Evolutionary conservation across 2,113 vertebrate species (phyloP).

Genomic region (Picathartes gymnocephalus): DNA sequence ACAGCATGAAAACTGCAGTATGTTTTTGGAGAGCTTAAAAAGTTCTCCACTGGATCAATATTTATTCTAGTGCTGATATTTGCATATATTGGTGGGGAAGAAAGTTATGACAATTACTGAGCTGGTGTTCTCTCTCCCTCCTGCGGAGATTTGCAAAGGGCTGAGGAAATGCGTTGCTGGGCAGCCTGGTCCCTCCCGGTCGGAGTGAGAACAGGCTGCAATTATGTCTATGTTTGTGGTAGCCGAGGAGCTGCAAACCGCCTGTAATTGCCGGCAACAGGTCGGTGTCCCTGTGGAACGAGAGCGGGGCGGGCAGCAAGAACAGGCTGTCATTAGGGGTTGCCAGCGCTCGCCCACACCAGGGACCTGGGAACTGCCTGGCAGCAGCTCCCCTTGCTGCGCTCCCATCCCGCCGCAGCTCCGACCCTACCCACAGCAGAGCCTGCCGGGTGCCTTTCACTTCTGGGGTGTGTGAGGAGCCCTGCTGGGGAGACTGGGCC

Average conservation of each 20-base stretch:
- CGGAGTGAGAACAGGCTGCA: neutral
- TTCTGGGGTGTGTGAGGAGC: neutral
- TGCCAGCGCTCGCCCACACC: neutral
- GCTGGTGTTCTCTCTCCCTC: neutral
- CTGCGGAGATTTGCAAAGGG: neutral
- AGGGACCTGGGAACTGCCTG: neutral
- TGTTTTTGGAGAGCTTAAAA: neutral
- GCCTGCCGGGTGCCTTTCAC: accelerated
- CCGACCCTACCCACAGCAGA: neutral
- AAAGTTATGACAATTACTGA: neutral
- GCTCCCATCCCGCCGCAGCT: neutral
- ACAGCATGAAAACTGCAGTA: accelerated
- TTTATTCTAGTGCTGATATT: neutral
- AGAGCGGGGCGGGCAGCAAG: neutral
- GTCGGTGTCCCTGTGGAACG: neutral
- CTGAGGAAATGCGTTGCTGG: neutral
- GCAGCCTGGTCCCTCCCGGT: neutral
- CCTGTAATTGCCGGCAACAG: constrained; percentile 21
- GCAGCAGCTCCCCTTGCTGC: neutral
- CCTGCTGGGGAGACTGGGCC: neutral
- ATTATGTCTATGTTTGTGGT: neutral
- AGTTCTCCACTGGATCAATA: neutral
- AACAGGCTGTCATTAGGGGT: neutral
- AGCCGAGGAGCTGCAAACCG: neutral
- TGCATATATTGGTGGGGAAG: neutral